Evolutionary conservation across 2,888 invertebrate species (phyloP), one percentile per base, ranked within the genome.

Genomic region (Maniola hyperantus): DNA sequence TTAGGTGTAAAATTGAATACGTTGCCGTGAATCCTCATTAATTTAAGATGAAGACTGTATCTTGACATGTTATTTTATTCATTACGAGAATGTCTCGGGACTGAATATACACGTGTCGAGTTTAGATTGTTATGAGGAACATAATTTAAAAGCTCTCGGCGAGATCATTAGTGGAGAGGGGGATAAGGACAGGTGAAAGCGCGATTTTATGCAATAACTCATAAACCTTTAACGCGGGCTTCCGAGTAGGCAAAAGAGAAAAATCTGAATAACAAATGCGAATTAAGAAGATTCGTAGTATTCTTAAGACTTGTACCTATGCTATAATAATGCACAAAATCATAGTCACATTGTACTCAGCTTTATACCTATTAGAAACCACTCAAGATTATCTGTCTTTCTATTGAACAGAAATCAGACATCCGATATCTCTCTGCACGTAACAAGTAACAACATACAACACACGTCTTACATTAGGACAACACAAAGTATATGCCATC

Each of bases 41-140:
- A 91, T 91, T 90, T 89, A 88, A 87, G 87, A 91, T 86, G 91
- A 84, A 87, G 86, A 82, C 87, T 83, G 87, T 88, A 87, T 87
- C 89, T 89, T 86, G 87, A 88, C 87, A 84, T 89, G 89, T 90
- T 91, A 91, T 92, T 92, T 91, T 89, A 91, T 90, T 91, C 89
- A 91, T 89, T 89, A 89, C 84, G 80, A 76, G 84, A 81, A 79
- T 81, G 82, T 81, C 85, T 84, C 81, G 78, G 81, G 80, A 79
- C 80, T 79, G 82, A 80, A 80, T 81, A 82, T 83, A 79, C 83
- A 85, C 85, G 85, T 84, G 86, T 85, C 80, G 85, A 84, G 82
- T 85, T 84, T 72, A 79, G 81, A 89, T 90, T 90, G 89, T 91
- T 90, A 83, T 88, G 80, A 85, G 84, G 84, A 83, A 87, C 83